Evolutionary conservation across 2,797 vertebrate genomes (phyloP).

Genomic region (Ptychadena robeensis): DNA sequence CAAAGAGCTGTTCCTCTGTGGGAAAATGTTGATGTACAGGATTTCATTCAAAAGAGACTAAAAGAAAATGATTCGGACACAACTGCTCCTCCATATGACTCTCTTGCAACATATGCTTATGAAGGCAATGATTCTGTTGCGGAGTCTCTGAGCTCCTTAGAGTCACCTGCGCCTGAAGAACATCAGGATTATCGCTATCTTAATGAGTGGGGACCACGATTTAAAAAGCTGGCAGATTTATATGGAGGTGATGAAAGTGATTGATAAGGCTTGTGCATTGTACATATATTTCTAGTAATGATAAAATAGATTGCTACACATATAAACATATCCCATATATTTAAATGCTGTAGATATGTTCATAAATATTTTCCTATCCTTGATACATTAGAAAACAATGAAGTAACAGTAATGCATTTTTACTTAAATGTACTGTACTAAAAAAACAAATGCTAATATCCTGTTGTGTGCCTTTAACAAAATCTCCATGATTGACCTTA

Average conservation of each 20-base stretch:
- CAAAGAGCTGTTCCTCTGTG: constrained; percentile 87
- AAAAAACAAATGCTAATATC: constrained; percentile 50
- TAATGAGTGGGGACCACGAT: constrained; percentile 92
- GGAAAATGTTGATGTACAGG: constrained; percentile 92
- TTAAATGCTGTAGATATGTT: constrained; percentile 72
- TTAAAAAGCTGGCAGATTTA: constrained; percentile 95
- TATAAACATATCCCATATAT: constrained; percentile 66
- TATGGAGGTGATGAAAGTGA: constrained; percentile 91
- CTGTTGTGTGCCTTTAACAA: constrained; percentile 77
- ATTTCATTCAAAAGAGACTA: constrained; percentile 91
- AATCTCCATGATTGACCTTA: constrained; percentile 61
- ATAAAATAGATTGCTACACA: constrained; percentile 69
- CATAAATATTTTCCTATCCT: constrained; percentile 70
- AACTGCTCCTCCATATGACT: constrained; percentile 94
- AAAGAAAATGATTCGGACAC: constrained; percentile 93
- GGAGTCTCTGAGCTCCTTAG: constrained; percentile 93
- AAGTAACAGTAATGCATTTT: constrained; percentile 30
- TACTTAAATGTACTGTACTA: constrained; percentile 63
- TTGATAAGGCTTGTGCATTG: constrained; percentile 75
- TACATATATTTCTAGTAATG: constrained; percentile 65
- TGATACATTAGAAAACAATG: neutral
- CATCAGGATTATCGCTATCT: constrained; percentile 96
- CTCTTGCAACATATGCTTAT: constrained; percentile 94
- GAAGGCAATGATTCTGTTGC: constrained; percentile 93
- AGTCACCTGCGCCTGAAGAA: constrained; percentile 85